A percentile compares a stretch with the other conserved stretches of the same genome.
phyloP scores from a whole-genome alignment of 37 sponge, comb jelly and placozoan genomes.

The Halisarca cf. caerulea region DNA sequence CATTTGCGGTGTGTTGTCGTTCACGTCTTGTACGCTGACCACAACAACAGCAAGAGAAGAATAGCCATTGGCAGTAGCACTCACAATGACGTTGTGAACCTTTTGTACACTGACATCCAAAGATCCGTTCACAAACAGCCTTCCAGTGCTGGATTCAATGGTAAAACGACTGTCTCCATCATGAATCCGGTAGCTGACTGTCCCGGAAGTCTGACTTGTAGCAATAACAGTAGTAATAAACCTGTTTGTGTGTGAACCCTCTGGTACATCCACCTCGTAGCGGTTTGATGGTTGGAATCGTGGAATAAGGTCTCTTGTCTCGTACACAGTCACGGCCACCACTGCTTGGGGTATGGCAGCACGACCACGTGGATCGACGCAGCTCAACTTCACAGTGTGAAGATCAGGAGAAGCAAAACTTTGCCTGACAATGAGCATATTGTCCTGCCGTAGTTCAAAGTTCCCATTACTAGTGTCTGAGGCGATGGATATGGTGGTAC shows the following conservation, averaged over 20 bases:
- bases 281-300: background rate
- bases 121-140: background rate
- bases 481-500: constrained; percentile 31
- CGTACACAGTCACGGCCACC: constrained; percentile 16
- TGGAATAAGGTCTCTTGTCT: constrained; percentile 8
- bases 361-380: background rate
- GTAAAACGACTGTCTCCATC: background rate
- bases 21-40: constrained; percentile 21
- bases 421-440: constrained; percentile 39
- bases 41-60: constrained; percentile 16
- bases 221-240: background rate
- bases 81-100: background rate
- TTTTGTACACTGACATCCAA: background rate
- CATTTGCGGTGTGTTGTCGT: constrained; percentile 49
- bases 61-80: constrained; percentile 18
- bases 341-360: background rate
- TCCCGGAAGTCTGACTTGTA: background rate
- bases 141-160: background rate
- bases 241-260: background rate
- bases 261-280: background rate
- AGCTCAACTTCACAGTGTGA: background rate
- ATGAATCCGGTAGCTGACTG: background rate
- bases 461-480: constrained; percentile 29
- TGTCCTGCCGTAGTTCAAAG: constrained; percentile 38
- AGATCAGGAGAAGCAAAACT: background rate